Percentiles rank a stretch among this genome's conserved stretches.
Conservation (phyloP, 2,888 invertebrate species). For the Papilio protenor region DNA sequence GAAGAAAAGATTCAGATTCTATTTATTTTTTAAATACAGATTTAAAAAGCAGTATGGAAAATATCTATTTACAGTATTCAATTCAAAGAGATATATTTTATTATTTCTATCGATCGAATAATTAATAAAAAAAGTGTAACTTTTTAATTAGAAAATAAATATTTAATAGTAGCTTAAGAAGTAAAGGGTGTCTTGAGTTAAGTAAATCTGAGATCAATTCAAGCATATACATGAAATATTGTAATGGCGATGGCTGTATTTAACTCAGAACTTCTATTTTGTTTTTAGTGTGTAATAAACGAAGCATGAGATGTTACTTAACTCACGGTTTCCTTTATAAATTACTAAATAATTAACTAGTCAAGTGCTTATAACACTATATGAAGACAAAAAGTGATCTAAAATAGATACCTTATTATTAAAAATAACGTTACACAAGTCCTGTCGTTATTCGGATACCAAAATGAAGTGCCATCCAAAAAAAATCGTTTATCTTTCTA, state of each 20-base stretch:
- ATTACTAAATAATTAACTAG: constrained; percentile 23
- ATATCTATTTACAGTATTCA: constrained; percentile 1
- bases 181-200: constrained; percentile 13
- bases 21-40: not conserved
- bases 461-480: constrained; percentile 74
- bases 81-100: constrained; percentile 1
- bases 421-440: constrained; percentile 12
- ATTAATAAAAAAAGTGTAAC: not conserved
- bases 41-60: not conserved
- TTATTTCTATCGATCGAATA: not conserved
- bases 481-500: constrained; percentile 70
- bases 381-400: constrained; percentile 70
- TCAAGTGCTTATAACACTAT: constrained; percentile 33
- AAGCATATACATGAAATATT: not conserved
- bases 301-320: not conserved
- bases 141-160: constrained; percentile 3
- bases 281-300: not conserved
- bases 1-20: not conserved
- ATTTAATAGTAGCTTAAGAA: not conserved
- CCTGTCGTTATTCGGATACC: constrained; percentile 27
- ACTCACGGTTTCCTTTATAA: constrained; percentile 16
- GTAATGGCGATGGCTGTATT: not conserved
- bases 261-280: not conserved
- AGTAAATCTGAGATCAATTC: not conserved
- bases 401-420: constrained; percentile 61